Base-by-base conservation (phyloP, 2,797 vertebrate species). In the Graptemys geographica region DNA sequence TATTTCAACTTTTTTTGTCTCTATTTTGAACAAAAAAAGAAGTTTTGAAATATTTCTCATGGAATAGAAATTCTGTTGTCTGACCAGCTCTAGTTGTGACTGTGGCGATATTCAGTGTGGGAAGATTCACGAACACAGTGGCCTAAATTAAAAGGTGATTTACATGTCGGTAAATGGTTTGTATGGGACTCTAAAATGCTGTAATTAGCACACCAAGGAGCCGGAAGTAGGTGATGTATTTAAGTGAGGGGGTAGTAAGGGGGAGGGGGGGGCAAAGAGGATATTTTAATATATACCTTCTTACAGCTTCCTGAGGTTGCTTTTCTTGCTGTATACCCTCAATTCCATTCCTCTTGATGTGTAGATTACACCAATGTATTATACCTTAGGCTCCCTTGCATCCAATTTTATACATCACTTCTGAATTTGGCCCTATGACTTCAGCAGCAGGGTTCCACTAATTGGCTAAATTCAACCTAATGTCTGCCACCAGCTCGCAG, bases 401-500 rank as follows among this genome's bases (percentile, higher is more conserved):
- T 59, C 44, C 69, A 4, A 69, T 79, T 74, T 93, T 94, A 76
- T 72, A 8, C 4, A 49, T 78, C 0, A 1, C 4, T 89, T 84
- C 56, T 83, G 59, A 55, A 83, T 93, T 88, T 94, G 44, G 6
- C 11, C 56, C 89, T 19, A 91, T 55, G 9, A 49, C 47, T 91
- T 90, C 51, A 91, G 69, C 19, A 33, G 79, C 5, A 8, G 0
- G 1, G 95, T 21, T 85, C 25, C 89, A 85, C 47, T 72, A 84
- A 80, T 92, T 83, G 59, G 18, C 79, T 91, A 83, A 91, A 95
- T 93, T 28, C 19, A 85, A n/a, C 72, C 27, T 69, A 55, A 55
- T 92, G 3, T 11, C 78, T 86, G 84, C 31, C 33, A 88, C 47
- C 27, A 92, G 23, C 11, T 76, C 13, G 4, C 37, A 92, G 88